A percentile compares a stretch with the other conserved stretches of the same genome.
phyloP scores from a whole-genome alignment of 2,888 invertebrate species.

The Catocala nupta region DNA sequence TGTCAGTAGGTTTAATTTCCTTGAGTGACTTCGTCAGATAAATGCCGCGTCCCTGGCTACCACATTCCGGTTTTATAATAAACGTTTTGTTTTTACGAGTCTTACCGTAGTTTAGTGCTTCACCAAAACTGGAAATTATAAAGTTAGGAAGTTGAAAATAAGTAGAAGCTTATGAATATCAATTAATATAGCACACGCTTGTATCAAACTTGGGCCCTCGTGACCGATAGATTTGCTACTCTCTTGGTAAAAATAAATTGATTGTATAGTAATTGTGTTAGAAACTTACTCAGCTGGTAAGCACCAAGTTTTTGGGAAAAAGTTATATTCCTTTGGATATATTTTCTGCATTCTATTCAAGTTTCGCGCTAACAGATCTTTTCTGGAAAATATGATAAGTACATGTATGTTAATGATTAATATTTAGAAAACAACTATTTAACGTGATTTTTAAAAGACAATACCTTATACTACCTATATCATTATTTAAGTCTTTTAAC shows the following conservation, averaged over 20 bases:
- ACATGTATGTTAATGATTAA: not conserved
- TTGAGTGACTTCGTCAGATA: constrained; percentile 94
- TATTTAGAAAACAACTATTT: too few relatives aligned
- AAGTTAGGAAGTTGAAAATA: too few relatives aligned
- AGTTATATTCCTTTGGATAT: constrained; percentile 96
- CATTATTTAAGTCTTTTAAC: too few relatives aligned
- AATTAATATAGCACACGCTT: too few relatives aligned
- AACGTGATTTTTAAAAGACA: too few relatives aligned
- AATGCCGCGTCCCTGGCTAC: constrained; percentile 96
- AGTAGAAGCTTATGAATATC: too few relatives aligned
- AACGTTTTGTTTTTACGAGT: constrained; percentile 91
- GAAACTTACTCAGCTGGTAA: constrained; percentile 94
- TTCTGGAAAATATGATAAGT: constrained; percentile 80
- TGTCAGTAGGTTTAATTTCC: constrained; percentile 92
- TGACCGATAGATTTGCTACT: too few relatives aligned
- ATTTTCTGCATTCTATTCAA: constrained; percentile 95
- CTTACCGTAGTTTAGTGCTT: constrained; percentile 91
- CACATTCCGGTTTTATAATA: constrained; percentile 96
- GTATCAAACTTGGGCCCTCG: too few relatives aligned
- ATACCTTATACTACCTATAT: too few relatives aligned
- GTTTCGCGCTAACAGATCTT: constrained; percentile 95
- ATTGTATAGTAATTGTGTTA: too few relatives aligned
- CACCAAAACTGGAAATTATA: constrained; percentile 88
- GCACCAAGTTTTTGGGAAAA: constrained; percentile 98
- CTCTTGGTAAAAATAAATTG: too few relatives aligned